Conservation (phyloP, 2,888 invertebrate genomes). For the Tipula confusa region DNA sequence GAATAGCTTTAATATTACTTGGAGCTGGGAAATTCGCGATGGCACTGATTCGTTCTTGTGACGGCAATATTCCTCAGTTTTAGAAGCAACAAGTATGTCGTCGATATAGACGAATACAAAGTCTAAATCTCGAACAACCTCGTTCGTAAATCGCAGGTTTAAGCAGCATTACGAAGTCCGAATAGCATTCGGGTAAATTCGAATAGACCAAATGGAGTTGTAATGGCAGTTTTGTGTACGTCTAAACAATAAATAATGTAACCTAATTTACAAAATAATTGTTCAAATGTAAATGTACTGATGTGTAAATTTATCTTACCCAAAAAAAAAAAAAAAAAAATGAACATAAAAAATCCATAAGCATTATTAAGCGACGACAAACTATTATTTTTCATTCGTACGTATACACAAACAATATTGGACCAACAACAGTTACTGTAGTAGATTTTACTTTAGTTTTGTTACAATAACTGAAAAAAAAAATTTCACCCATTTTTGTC, state of each 20-base stretch:
- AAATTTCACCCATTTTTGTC: not conserved
- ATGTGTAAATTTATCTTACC: slow-evolving; percentile 12
- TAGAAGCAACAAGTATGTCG: too few relatives aligned
- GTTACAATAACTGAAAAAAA: not conserved
- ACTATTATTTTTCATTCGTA: slow-evolving; percentile 20
- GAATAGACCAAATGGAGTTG: too few relatives aligned
- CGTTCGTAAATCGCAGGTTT: too few relatives aligned
- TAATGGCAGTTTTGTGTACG: too few relatives aligned
- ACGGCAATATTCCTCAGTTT: too few relatives aligned
- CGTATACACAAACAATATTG: not conserved
- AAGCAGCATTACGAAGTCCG: too few relatives aligned
- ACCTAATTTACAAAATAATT: not conserved
- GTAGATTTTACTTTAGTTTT: not conserved
- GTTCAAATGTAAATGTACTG: not conserved
- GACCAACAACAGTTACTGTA: not conserved
- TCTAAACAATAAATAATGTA: not conserved
- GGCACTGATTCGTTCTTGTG: too few relatives aligned
- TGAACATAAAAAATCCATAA: not conserved
- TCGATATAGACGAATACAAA: too few relatives aligned
- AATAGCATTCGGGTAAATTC: too few relatives aligned
- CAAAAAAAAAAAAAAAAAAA: not conserved
- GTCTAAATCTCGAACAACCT: too few relatives aligned
- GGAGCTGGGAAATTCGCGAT: too few relatives aligned
- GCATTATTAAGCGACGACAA: slow-evolving; percentile 12
- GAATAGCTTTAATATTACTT: too few relatives aligned